Percentiles rank a stretch among this genome's conserved stretches.
Evolutionary conservation across 1,140 invertebrate genomes (phyloP).

Genomic region (Eurytemora carolleeae): DNA sequence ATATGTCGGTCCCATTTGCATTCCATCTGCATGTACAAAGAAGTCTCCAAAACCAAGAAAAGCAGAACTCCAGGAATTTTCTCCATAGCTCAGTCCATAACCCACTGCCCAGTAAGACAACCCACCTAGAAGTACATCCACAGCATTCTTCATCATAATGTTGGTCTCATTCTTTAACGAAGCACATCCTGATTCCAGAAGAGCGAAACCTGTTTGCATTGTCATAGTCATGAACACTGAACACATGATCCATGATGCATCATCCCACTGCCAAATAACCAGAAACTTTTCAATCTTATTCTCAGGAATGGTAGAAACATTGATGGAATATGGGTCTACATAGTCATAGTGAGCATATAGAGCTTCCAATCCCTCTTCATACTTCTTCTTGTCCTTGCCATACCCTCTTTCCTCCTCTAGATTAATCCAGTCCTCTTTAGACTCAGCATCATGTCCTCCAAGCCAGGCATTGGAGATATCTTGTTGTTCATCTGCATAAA

Average conservation of each 20-base stretch:
- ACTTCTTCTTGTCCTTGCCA: too few relatives aligned
- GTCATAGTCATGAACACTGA: conserved; percentile 87
- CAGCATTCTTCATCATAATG: conserved; percentile 89
- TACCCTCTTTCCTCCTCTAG: too few relatives aligned
- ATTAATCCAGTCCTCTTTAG: too few relatives aligned
- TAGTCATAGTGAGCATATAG: too few relatives aligned
- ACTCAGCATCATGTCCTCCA: too few relatives aligned
- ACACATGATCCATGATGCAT: conserved; percentile 75
- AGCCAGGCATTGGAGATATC: too few relatives aligned
- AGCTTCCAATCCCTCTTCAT: too few relatives aligned
- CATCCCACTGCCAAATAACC: too few relatives aligned
- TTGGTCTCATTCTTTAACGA: conserved; percentile 84
- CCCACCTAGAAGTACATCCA: conserved; percentile 74
- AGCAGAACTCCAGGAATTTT: conserved; percentile 30
- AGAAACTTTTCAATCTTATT: too few relatives aligned
- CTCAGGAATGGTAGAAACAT: too few relatives aligned
- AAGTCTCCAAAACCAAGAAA: conserved; percentile 30
- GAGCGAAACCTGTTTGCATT: conserved; percentile 89
- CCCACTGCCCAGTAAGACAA: conserved; percentile 86
- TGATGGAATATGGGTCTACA: too few relatives aligned
- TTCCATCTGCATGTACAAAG: conserved; percentile 1
- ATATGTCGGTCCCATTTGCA: conserved; percentile 47
- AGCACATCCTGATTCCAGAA: conserved; percentile 75
- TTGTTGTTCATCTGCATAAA: too few relatives aligned
- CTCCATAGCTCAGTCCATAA: conserved; percentile 72